phyloP scores from a whole-genome alignment of 1,140 invertebrate species.

The Drosophila bocki region DNA sequence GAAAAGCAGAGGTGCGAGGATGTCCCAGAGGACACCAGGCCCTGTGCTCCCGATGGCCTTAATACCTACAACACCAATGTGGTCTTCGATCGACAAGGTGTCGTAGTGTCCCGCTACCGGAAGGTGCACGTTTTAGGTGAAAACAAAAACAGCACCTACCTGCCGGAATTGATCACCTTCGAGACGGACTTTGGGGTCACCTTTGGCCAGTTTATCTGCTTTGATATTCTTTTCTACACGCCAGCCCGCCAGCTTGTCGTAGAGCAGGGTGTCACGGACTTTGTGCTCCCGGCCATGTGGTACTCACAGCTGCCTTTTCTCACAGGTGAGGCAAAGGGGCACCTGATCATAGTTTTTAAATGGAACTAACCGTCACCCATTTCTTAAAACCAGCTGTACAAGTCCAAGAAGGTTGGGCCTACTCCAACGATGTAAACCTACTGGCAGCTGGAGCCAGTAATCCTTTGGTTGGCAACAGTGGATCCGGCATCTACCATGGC shows the following conservation, averaged over 20 bases:
- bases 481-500: conserved; percentile 85
- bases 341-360: not conserved
- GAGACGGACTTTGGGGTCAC: conserved; percentile 92
- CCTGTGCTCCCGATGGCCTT: conserved; percentile 74
- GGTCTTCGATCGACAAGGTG: conserved; percentile 88
- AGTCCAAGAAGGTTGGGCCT: conserved; percentile 86
- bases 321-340: conserved; percentile 85
- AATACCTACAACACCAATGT: conserved; percentile 90
- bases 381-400: conserved; percentile 81
- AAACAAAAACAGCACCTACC: conserved; percentile 56
- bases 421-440: conserved; percentile 86
- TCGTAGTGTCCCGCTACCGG: conserved; percentile 88
- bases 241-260: conserved; percentile 85
- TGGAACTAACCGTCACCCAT: not conserved
- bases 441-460: conserved; percentile 85
- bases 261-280: conserved; percentile 87
- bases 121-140: conserved; percentile 89
- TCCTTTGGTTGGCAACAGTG: conserved; percentile 73
- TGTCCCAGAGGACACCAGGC: conserved; percentile 70
- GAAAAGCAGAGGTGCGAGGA: conserved; percentile 87
- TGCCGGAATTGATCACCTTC: conserved; percentile 87
- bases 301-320: conserved; percentile 90
- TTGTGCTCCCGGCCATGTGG: conserved; percentile 91
- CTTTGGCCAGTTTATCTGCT: conserved; percentile 92
- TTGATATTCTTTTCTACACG: conserved; percentile 90